Percentiles rank a stretch among this genome's conserved stretches.
These are phyloP conservation scores for Phataginus tetradactyla DNA, from an alignment of 2,797 vertebrate species.

Conservation along the genomic window DNA sequence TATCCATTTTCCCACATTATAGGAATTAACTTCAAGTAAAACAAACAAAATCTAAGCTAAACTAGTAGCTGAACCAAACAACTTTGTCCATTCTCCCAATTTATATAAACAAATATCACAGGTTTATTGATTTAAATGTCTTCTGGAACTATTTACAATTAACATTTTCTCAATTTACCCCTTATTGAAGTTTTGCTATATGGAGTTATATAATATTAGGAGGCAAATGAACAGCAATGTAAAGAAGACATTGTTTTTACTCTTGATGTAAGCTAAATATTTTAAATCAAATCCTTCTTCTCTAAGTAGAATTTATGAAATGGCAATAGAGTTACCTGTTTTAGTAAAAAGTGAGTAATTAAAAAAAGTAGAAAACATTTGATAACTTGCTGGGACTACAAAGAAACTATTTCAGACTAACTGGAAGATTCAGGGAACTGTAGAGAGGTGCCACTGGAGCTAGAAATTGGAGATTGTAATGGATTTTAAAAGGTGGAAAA, in stretches of 20 bases:
- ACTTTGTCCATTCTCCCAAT: neutral
- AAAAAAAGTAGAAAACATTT: neutral
- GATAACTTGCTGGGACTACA: neutral
- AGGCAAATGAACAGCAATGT: neutral
- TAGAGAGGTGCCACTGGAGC: neutral
- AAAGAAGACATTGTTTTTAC: neutral
- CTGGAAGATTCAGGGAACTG: neutral
- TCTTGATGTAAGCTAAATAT: neutral
- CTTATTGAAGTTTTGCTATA: neutral
- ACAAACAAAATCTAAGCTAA: neutral
- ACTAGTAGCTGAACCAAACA: neutral
- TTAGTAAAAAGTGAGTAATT: neutral
- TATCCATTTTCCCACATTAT: neutral
- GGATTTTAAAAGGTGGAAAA: neutral
- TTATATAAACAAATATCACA: neutral
- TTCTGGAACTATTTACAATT: neutral
- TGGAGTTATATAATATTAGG: neutral
- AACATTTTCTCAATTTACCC: neutral
- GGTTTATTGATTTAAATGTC: neutral
- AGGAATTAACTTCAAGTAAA: neutral
- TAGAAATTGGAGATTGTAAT: neutral
- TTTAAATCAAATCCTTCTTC: neutral
- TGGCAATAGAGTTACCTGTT: neutral
- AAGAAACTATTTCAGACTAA: neutral
- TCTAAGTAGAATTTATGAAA: neutral